Conservation (phyloP, 2,888 invertebrate genomes). For the Pseudococcus jackbeardsleyi region DNA sequence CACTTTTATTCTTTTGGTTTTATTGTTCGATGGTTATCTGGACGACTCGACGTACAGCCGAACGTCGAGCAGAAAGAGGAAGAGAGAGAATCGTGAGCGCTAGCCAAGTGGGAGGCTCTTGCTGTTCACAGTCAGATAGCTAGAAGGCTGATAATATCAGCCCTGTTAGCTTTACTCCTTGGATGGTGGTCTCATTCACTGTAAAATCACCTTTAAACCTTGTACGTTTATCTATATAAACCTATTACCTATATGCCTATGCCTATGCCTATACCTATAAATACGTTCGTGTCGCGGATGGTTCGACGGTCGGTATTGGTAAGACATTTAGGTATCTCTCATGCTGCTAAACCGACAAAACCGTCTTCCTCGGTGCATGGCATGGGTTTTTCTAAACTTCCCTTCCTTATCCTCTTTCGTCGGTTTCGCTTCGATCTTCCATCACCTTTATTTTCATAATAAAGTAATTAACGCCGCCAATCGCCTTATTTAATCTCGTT, state of each 20-base stretch:
- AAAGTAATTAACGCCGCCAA: conserved; percentile 55
- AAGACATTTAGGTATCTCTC: conserved; percentile 18
- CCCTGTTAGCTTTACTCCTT: conserved; percentile 60
- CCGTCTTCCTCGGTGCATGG: conserved; percentile 25
- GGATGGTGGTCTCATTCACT: conserved; percentile 63
- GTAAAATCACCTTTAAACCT: conserved; percentile 59
- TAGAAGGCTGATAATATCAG: conserved; percentile 62
- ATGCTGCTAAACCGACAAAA: not conserved
- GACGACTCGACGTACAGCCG: not conserved
- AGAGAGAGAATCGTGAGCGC: not conserved
- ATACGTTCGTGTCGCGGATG: too few relatives aligned
- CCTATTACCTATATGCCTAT: too few relatives aligned
- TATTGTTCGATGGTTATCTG: conserved; percentile 60
- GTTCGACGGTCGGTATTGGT: not conserved
- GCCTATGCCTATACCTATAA: too few relatives aligned
- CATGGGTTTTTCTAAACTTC: not conserved
- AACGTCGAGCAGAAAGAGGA: conserved; percentile 11
- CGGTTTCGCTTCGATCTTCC: not conserved
- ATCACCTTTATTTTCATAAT: conserved; percentile 56
- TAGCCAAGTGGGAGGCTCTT: conserved; percentile 62
- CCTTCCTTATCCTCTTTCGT: not conserved
- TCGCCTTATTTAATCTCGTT: conserved; percentile 40
- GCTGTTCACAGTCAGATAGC: conserved; percentile 63
- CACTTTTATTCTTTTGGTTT: conserved; percentile 59
- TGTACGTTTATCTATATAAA: not conserved